These are phyloP conservation scores for Drosophila suzukii DNA, from an alignment of 1,140 invertebrate genomes.

Conservation along the genomic window DNA sequence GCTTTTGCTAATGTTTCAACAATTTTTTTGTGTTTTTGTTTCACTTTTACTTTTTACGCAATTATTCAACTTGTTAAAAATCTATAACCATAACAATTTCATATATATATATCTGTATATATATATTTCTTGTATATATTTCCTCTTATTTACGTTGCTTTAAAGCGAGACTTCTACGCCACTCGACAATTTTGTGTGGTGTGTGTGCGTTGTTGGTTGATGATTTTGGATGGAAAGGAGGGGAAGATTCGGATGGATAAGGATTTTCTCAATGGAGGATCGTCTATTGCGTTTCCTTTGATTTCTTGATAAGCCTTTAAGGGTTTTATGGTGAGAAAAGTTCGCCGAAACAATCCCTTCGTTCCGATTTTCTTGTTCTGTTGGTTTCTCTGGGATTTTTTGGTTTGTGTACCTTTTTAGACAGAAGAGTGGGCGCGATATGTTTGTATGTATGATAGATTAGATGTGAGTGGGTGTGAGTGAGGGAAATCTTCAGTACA, in stretches of 20 bases:
- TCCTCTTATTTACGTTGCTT: slow-evolving; percentile 69
- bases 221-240: slow-evolving; percentile 20
- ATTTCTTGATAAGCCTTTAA: not conserved
- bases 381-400: not conserved
- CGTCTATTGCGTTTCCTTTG: not conserved
- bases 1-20: slow-evolving; percentile 78
- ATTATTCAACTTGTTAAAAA: slow-evolving; percentile 83
- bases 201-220: slow-evolving; percentile 26
- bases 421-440: slow-evolving; percentile 65
- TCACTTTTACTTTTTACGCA: slow-evolving; percentile 67
- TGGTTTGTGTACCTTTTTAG: slow-evolving; percentile 25
- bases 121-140: slow-evolving; percentile 66
- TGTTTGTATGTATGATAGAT: slow-evolving; percentile 47
- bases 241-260: slow-evolving; percentile 14
- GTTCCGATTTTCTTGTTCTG: slow-evolving; percentile 7
- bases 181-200: slow-evolving; percentile 59
- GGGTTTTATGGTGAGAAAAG: slow-evolving; percentile 1
- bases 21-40: slow-evolving; percentile 75
- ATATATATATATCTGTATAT: slow-evolving; percentile 68
- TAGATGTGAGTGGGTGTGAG: slow-evolving; percentile 12
- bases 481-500: slow-evolving; percentile 51
- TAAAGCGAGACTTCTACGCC: slow-evolving; percentile 72
- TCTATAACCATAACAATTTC: slow-evolving; percentile 83
- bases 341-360: not conserved
- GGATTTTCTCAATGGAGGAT: not conserved